Percentiles rank a stretch among this genome's conserved stretches.
phyloP scores from a whole-genome alignment of 2,888 invertebrate species.

The Drosophila emarginata region DNA sequence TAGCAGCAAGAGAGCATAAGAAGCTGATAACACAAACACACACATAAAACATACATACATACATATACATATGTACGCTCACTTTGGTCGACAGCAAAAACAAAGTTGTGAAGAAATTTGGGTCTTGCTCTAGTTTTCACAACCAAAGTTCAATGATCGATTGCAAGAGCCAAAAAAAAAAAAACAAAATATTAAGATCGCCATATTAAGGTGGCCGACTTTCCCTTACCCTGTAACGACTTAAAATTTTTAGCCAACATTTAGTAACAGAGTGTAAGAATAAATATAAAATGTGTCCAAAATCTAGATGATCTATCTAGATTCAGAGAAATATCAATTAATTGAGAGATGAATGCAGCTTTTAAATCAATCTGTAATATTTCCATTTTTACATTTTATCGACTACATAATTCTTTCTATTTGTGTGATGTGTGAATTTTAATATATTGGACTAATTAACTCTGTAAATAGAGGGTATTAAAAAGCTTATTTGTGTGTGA shows the following conservation, averaged over 20 bases:
- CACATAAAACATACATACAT: neutral
- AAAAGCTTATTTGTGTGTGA: slow-evolving; percentile 25
- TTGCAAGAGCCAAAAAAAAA: slow-evolving; percentile 64
- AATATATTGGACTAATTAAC: neutral
- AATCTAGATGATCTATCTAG: too few relatives aligned
- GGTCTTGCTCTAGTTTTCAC: slow-evolving; percentile 80
- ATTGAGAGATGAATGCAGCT: too few relatives aligned
- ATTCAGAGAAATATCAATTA: too few relatives aligned
- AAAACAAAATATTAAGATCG: slow-evolving; percentile 7
- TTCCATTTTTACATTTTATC: too few relatives aligned
- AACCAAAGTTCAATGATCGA: slow-evolving; percentile 79
- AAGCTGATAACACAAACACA: slow-evolving; percentile 54
- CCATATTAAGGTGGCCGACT: neutral
- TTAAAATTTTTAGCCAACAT: too few relatives aligned
- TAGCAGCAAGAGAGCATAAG: slow-evolving; percentile 43
- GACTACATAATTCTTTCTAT: neutral
- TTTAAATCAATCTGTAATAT: too few relatives aligned
- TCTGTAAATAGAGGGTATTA: neutral
- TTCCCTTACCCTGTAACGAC: neutral
- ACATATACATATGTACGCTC: slow-evolving; percentile 15
- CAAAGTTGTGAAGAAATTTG: slow-evolving; percentile 71
- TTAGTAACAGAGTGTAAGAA: too few relatives aligned
- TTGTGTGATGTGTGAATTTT: neutral
- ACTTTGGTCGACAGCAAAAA: slow-evolving; percentile 16
- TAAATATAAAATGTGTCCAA: too few relatives aligned